Evolutionary conservation across 1,140 invertebrate species (phyloP), one percentile per base, ranked within the genome.

Genomic region (Oppia nitens): DNA sequence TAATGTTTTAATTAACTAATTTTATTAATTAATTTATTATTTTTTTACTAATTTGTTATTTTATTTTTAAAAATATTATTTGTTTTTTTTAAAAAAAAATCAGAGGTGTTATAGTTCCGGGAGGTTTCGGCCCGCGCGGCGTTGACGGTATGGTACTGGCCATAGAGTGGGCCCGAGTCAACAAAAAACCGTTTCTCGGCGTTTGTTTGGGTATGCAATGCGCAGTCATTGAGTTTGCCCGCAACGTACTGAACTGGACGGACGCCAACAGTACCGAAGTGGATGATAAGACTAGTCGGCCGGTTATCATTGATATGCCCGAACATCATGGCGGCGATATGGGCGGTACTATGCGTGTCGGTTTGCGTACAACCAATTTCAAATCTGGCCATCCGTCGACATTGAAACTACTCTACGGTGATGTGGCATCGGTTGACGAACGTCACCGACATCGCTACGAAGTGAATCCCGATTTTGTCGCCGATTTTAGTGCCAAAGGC

Each of bases 311-410:
- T 60, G 93, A 98, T 64, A 99, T 99, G 96, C 92, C 93, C 0
- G 96, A 99, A 75, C 90, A 98, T 71, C 88, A 92, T 72, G 79
- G 80, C 3, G 90, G 87, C 1, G 28, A 63, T n/a, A 83, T 96
- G 77, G 96, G 96, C 3, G 96, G 93, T 24, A 98, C 96, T 0
- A 99, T 99, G 96, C 77, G 96, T 60, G 74, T 99, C 11, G 96
- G 96, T 12, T 88, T 85, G 68, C 79, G 92, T 64, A 81, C 78
- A 48, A 98, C 95, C 1, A 72, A 83, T 40, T 92, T 99, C 66
- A 74, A 73, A 17, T 69, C 60, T 20, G 55, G 68, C 9, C 79
- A 79, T 48, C 11, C 25, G 26, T 55, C 23, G 12, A 28, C 24
- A 1, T 17, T 50, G 14, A 47, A 26, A 23, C 59, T 20, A 47